These are phyloP conservation scores for rat (Rattus norvegicus) DNA, from an alignment of 2,113 vertebrate species.

Conservation along the genomic window DNA sequence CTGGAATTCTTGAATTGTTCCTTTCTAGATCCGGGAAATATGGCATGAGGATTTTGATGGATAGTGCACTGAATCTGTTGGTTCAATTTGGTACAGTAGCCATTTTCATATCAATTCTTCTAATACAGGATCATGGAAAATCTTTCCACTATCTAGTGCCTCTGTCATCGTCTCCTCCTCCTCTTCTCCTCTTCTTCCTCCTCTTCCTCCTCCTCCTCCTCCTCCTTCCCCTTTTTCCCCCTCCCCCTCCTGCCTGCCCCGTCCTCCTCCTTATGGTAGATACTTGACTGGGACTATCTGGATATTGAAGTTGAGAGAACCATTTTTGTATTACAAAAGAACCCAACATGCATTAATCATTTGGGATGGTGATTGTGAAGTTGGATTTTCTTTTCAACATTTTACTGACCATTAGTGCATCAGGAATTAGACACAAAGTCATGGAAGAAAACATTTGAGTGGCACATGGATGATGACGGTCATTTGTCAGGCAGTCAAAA, in stretches of 20 bases:
- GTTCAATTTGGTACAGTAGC: not conserved
- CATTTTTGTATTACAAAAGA: not conserved
- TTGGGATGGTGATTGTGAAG: not conserved
- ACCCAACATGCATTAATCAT: no score
- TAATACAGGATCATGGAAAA: no score
- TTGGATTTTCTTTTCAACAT: not conserved
- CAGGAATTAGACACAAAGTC: not conserved
- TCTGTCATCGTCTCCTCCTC: no score
- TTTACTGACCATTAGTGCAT: not conserved
- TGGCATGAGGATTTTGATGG: not conserved
- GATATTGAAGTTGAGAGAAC: not conserved
- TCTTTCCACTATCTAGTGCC: not conserved
- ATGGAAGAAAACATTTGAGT: not conserved
- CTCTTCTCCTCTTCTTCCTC: no score
- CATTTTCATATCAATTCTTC: not conserved
- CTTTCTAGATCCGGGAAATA: not conserved
- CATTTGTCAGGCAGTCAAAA: not conserved
- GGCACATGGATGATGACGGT: not conserved
- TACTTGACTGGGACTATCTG: not conserved
- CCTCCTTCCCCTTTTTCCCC: no score
- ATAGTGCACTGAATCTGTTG: not conserved
- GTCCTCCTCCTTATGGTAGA: no score
- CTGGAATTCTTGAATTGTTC: not conserved
- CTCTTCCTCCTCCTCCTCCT: no score
- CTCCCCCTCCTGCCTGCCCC: accelerated